A percentile compares a stretch with the other conserved stretches of the same genome.
Evolutionary conservation across 2,113 vertebrate species (phyloP).

Genomic region (Dascyllus trimaculatus): DNA sequence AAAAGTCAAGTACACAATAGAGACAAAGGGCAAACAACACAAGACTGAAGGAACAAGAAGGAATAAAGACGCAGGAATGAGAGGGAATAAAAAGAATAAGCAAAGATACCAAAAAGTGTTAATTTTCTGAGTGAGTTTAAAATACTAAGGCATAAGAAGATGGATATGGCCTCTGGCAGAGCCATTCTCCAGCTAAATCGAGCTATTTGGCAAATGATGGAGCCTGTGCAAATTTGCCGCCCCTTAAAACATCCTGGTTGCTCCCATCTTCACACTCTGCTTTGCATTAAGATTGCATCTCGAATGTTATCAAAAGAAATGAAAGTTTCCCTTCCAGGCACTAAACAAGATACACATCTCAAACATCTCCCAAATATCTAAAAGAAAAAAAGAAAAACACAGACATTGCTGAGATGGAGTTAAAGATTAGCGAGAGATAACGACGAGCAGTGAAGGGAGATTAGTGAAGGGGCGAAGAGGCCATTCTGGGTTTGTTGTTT

Average conservation of each 20-base stretch:
- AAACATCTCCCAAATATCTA: conserved; percentile 44
- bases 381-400: background rate
- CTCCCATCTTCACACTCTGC: conserved; percentile 36
- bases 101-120: conserved; percentile 6
- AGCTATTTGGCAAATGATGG: conserved; percentile 47
- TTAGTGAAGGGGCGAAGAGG: conserved; percentile 14
- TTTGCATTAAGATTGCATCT: conserved; percentile 55
- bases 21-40: background rate
- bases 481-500: conserved; percentile 25
- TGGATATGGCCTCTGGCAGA: conserved; percentile 36
- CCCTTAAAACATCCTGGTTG: conserved; percentile 29
- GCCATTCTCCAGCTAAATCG: conserved; percentile 44
- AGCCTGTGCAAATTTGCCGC: conserved; percentile 4
- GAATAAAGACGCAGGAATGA: background rate
- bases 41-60: background rate
- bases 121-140: conserved; percentile 26
- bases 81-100: background rate
- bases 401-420: conserved; percentile 24
- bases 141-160: conserved; percentile 25
- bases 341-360: conserved; percentile 39
- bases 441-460: conserved; percentile 19
- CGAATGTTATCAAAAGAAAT: conserved; percentile 39
- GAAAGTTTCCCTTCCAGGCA: conserved; percentile 38
- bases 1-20: background rate
- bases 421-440: conserved; percentile 41